Evolutionary conservation across 2,888 invertebrate genomes (phyloP), one percentile per base, ranked within the genome.

Genomic region (Exocentrus adspersus): DNA sequence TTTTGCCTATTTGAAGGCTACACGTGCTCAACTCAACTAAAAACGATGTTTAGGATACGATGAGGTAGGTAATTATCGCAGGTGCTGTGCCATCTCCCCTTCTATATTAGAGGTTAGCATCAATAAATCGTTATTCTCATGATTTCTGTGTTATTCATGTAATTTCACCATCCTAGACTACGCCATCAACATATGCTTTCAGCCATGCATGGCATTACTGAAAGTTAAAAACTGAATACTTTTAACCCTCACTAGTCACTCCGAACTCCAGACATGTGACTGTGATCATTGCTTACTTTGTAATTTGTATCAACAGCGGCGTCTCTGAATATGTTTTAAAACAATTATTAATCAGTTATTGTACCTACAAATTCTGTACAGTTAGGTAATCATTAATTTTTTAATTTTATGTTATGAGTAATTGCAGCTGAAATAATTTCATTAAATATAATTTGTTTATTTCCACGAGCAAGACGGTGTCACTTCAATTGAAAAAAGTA

Each of bases 131-230:
- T 30, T 30, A 30, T 30, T 30, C 30, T n/a, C 30, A n/a, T n/a
- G n/a, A n/a, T n/a, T n/a, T n/a, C n/a, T 19, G 19, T 19, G 43
- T 43, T 43, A 16, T 43, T 43, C 43, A 16, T 43, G 24, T 48
- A 48, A 48, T 24, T 48, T 48, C 21, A 14, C 46, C 46, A 24
- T 48, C 14, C 21, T 46, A 21, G 21, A 6, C 21, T 24, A 20
- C 14, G 9, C 19, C 14, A 24, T 16, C 14, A 24, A 21, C 46
- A 48, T 45, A 45, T 48, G 46, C 24, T 24, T 48, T 24, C 46
- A 48, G 46, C 46, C 46, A 24, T 48, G 46, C 46, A 48, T 48
- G n/a, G 24, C 24, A 48, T 48, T 48, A 48, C 46, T 37, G 37
- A 37, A 37, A 37, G n/a, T 14, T 37, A 14, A 37, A 37, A 37